Percentiles rank a stretch among this genome's conserved stretches.
Evolutionary conservation across 1,140 invertebrate genomes (phyloP).

Genomic region (Diorhabda carinulata): DNA sequence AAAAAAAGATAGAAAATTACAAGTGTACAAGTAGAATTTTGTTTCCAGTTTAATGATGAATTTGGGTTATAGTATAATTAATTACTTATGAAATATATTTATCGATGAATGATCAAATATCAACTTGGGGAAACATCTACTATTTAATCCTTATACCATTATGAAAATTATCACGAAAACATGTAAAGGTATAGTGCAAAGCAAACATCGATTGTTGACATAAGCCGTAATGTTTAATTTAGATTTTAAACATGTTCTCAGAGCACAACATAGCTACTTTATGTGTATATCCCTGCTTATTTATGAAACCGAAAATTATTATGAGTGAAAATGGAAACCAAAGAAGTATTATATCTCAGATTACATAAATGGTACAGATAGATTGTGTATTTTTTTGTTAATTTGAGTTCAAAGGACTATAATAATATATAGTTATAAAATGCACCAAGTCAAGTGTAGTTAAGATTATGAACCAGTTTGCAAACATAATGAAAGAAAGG

Average conservation of each 20-base stretch:
- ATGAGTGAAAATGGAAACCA: neutral
- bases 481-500: slow-evolving; percentile 5
- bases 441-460: neutral
- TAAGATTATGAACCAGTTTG: slow-evolving; percentile 11
- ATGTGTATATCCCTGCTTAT: slow-evolving; percentile 17
- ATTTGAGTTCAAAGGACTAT: neutral
- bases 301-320: slow-evolving; percentile 13
- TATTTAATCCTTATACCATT: slow-evolving; percentile 13
- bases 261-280: slow-evolving; percentile 19
- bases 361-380: neutral
- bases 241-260: slow-evolving; percentile 26
- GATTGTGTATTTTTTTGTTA: neutral
- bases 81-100: neutral
- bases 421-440: slow-evolving; percentile 7
- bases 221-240: slow-evolving; percentile 31
- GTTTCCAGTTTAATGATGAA: neutral
- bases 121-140: neutral
- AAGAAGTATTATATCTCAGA: neutral
- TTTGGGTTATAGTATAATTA: neutral
- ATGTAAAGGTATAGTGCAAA: slow-evolving; percentile 26
- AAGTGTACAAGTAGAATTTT: neutral
- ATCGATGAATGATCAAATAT: neutral
- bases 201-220: slow-evolving; percentile 30
- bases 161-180: slow-evolving; percentile 15
- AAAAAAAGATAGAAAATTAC: neutral